A percentile compares a stretch with the other conserved stretches of the same genome.
phyloP scores from a whole-genome alignment of 2,888 invertebrate species.

The Alitta virens region DNA sequence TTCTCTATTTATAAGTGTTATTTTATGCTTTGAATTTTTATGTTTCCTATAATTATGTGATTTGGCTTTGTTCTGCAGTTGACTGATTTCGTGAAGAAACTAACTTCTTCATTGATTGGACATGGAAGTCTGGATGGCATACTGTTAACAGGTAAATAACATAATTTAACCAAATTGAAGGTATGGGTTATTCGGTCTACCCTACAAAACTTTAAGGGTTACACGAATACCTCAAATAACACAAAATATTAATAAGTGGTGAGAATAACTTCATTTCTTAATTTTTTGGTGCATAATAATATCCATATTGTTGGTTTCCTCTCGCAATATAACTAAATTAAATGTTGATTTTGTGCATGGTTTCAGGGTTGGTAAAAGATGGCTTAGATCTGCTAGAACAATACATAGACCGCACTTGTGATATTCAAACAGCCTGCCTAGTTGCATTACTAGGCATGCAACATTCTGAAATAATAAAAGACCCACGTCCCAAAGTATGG shows the following conservation, averaged over 20 bases:
- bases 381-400: conserved; percentile 75
- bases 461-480: conserved; percentile 65
- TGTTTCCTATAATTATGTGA: background rate
- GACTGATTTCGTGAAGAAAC: conserved; percentile 72
- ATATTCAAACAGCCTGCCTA: conserved; percentile 80
- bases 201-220: too few relatives aligned
- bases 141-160: conserved; percentile 66
- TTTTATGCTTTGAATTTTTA: background rate
- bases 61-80: conserved; percentile 59
- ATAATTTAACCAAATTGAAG: too few relatives aligned
- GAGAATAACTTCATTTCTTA: too few relatives aligned
- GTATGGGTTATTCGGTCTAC: too few relatives aligned
- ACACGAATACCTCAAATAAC: too few relatives aligned
- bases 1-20: conserved; percentile 36
- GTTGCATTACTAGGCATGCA: conserved; percentile 73
- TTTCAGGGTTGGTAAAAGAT: conserved; percentile 46
- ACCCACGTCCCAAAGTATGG: conserved; percentile 58
- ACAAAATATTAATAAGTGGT: too few relatives aligned
- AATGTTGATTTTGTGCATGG: too few relatives aligned
- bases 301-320: too few relatives aligned
- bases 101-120: conserved; percentile 70
- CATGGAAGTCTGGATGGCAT: conserved; percentile 82
- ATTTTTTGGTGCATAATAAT: too few relatives aligned
- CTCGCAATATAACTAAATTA: background rate
- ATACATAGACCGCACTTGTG: conserved; percentile 82